Conservation (phyloP, 2,113 vertebrate genomes). For the Meriones unguiculatus region DNA sequence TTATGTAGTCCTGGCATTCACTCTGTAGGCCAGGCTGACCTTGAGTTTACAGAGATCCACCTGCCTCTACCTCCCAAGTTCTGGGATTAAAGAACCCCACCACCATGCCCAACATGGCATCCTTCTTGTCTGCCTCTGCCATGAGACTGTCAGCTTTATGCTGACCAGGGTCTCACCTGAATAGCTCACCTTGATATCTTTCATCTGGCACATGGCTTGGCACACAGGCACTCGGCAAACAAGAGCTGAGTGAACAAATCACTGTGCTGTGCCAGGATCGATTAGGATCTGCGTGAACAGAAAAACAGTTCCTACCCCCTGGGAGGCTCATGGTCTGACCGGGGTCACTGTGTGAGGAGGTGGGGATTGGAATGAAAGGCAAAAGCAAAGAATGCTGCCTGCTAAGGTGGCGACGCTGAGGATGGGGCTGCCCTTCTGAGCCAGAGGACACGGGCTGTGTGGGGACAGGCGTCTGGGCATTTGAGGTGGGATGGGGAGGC, state of each 20-base stretch:
- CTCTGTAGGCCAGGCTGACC: neutral
- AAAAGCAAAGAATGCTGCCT: neutral
- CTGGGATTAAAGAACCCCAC: neutral
- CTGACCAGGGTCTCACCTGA: neutral
- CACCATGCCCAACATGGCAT: neutral
- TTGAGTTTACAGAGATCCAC: neutral
- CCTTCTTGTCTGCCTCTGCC: neutral
- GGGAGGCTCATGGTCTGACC: neutral
- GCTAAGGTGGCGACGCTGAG: neutral
- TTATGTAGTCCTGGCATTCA: neutral
- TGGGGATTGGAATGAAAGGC: neutral
- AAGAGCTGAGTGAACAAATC: neutral
- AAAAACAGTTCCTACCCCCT: neutral
- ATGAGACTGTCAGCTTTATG: neutral
- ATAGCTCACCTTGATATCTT: neutral
- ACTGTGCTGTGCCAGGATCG: neutral
- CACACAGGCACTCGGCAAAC: neutral
- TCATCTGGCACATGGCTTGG: neutral
- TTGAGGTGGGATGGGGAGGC: neutral
- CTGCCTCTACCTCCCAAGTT: neutral
- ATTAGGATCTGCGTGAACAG: neutral
- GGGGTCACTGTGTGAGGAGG: too few relatives aligned
- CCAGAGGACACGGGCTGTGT: neutral
- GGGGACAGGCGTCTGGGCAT: neutral
- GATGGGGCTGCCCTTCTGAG: neutral